These are phyloP conservation scores for Rhombomys opimus DNA, from an alignment of 2,113 vertebrate species.

Conservation along the genomic window DNA sequence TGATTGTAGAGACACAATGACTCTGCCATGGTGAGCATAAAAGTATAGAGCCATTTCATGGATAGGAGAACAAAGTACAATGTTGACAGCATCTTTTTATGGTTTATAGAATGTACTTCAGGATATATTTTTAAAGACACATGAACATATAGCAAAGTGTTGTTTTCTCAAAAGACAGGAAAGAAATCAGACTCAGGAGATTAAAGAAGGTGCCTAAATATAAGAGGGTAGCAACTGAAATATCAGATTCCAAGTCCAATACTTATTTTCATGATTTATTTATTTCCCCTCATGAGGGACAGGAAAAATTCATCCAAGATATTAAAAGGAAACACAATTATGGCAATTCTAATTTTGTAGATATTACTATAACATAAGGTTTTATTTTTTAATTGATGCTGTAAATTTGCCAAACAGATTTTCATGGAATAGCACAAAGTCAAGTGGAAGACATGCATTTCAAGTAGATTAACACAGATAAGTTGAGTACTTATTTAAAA, in stretches of 20 bases:
- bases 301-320: background rate
- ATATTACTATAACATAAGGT: background rate
- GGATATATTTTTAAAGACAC: background rate
- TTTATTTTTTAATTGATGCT: background rate
- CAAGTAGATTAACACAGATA: background rate
- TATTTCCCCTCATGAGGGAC: fast-evolving
- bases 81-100: fast-evolving
- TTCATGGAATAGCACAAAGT: background rate
- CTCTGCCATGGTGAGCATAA: background rate
- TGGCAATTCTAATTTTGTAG: background rate
- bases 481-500: background rate
- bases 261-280: background rate
- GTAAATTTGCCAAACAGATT: background rate
- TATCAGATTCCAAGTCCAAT: background rate
- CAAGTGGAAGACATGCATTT: background rate
- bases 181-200: background rate
- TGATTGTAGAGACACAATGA: fast-evolving
- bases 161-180: background rate
- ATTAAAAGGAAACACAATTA: background rate
- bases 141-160: fast-evolving
- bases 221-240: background rate
- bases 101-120: background rate
- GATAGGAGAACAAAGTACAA: background rate
- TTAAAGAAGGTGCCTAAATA: background rate
- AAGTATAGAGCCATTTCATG: background rate